Conservation (phyloP, 2,113 vertebrate species). For the Clarias gariepinus region DNA sequence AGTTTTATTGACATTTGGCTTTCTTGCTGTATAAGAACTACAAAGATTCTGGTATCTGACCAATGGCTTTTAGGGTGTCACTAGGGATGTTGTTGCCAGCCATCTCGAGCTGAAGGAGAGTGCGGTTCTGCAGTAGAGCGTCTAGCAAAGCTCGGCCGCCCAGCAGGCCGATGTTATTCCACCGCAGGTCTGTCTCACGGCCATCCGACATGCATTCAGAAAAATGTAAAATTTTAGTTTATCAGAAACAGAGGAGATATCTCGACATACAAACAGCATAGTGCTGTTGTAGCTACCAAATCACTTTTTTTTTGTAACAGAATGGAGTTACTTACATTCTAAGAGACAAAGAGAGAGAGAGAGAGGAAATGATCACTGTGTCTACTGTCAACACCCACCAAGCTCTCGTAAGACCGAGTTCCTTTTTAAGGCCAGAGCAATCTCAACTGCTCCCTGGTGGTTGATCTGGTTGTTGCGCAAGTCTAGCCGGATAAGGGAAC, state of each 20-base stretch:
- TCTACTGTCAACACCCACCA: constrained; percentile 70
- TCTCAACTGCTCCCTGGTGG: constrained; percentile 83
- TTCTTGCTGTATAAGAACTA: background rate
- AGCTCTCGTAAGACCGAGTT: constrained; percentile 81
- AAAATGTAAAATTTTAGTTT: background rate
- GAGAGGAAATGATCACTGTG: background rate
- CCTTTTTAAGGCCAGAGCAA: constrained; percentile 78
- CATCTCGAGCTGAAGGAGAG: constrained; percentile 80
- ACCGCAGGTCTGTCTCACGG: constrained; percentile 82
- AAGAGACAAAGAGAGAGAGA: background rate
- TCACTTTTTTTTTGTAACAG: background rate
- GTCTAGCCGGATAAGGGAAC: constrained; percentile 77
- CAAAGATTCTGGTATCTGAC: constrained; percentile 60
- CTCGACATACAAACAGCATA: background rate
- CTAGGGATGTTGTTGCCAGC: constrained; percentile 92
- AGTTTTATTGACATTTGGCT: background rate
- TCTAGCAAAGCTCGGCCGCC: constrained; percentile 84
- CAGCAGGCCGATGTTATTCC: constrained; percentile 92
- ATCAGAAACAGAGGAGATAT: background rate
- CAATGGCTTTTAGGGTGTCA: constrained; percentile 84
- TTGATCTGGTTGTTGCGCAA: constrained; percentile 95
- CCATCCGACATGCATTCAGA: background rate
- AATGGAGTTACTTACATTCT: background rate
- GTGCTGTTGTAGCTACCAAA: background rate
- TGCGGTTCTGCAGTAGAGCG: constrained; percentile 82